Evolutionary conservation across 2,888 invertebrate genomes (phyloP), one percentile per base, ranked within the genome.

Genomic region (Drosophila anomelani): DNA sequence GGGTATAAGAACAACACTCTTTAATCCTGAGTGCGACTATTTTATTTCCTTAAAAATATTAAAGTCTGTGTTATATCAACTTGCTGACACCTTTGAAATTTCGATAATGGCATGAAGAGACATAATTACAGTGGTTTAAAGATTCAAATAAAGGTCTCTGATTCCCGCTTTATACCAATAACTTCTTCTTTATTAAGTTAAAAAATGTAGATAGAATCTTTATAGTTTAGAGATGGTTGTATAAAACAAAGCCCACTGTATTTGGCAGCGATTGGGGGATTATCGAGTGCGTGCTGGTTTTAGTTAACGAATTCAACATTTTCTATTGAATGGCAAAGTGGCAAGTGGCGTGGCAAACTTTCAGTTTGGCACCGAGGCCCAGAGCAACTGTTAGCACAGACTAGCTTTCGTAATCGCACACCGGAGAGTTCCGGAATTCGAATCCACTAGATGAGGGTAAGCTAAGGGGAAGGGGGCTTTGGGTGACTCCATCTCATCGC

Each of bases 311-410:
- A 73, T 49, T 73, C 73, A 55, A 68, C 69, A 36, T 68, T 68
- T 67, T 69, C 51, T 29, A 72, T 74, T 64, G 64, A 74, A 56
- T 43, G 56, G 72, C 64, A 72, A 72, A 60, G 64, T 64, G 64
- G 61, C 70, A 36, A 41, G 47, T 69, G 60, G 71, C 58, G 51
- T 34, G 5, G 49, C 68, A 51, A 58, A 58, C 47, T 70, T 63
- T 53, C 32, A 15, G 51, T 26, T 4, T n/a, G 26, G 74, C 64
- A 41, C 54, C 44, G 20, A 57, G 38, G 57, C 75, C 44, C 73
- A 47, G 32, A 58, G 75, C 73, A 66, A 57, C 75, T 58, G 73
- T 73, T 73, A 73, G 66, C 73, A 74, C 58, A 75, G 51, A 57
- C 54, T 41, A 63, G 60, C 39, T 47, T 32, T 53, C 46, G 64